phyloP scores from a whole-genome alignment of 2,888 invertebrate genomes.

The Drosophila rellima region DNA sequence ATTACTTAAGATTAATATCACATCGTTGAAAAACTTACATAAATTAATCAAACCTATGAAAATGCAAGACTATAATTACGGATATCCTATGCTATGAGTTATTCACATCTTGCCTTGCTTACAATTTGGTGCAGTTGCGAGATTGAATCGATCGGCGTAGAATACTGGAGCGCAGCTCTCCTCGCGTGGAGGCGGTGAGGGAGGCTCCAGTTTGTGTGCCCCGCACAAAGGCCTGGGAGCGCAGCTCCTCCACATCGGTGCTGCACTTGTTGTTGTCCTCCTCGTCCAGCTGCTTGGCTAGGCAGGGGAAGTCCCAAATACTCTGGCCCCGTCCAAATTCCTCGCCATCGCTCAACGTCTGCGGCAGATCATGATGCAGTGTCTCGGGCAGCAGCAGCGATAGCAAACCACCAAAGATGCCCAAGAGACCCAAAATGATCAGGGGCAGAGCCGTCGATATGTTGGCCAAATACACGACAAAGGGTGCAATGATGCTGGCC shows the following conservation, averaged over 20 bases:
- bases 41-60: conserved; percentile 30
- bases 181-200: conserved; percentile 88
- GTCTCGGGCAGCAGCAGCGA: conserved; percentile 94
- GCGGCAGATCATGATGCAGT: conserved; percentile 93
- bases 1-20: conserved; percentile 55
- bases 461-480: conserved; percentile 91
- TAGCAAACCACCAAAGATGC: conserved; percentile 91
- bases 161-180: conserved; percentile 89
- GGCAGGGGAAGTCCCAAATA: conserved; percentile 93
- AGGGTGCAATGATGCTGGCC: conserved; percentile 93
- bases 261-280: conserved; percentile 58
- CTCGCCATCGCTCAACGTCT: conserved; percentile 94
- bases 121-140: conserved; percentile 85
- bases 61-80: conserved; percentile 37
- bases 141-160: conserved; percentile 87
- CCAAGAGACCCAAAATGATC: conserved; percentile 91
- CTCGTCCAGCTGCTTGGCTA: conserved; percentile 88
- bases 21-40: conserved; percentile 37
- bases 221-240: conserved; percentile 82
- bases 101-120: conserved; percentile 26
- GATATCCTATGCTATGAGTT: conserved; percentile 3
- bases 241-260: conserved; percentile 73
- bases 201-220: conserved; percentile 86
- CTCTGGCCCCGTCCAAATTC: conserved; percentile 92
- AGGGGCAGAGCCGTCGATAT: conserved; percentile 91